Evolutionary conservation across 2,888 invertebrate genomes (phyloP).

Genomic region (Phengaris alcon): DNA sequence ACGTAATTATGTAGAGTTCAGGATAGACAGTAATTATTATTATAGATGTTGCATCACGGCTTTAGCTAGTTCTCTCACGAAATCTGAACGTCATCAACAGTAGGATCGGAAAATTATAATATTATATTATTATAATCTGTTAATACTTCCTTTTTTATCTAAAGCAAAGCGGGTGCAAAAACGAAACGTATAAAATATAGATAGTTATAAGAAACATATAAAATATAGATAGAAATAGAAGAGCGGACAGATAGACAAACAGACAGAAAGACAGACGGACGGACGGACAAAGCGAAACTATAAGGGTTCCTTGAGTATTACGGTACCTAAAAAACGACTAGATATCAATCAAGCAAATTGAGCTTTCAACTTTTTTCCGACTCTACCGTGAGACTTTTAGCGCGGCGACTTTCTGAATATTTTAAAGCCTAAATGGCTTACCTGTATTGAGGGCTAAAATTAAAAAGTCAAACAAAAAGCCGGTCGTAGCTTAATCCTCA

Average conservation of each 20-base stretch:
- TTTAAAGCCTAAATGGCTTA: slow-evolving; percentile 12
- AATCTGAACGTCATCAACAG: background rate
- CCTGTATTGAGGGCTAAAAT: slow-evolving; percentile 5
- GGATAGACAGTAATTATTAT: background rate
- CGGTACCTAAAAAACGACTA: background rate
- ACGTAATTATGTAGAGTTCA: background rate
- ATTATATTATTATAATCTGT: background rate
- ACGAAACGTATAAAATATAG: too few species aligned
- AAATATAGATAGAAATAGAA: too few species aligned
- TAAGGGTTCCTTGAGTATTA: too few species aligned
- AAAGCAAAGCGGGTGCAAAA: too few species aligned
- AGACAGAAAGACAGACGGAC: too few species aligned
- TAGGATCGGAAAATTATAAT: background rate
- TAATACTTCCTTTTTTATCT: too few species aligned
- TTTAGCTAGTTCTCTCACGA: background rate
- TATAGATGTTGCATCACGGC: background rate
- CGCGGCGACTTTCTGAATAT: slow-evolving; percentile 9
- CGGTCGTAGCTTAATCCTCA: background rate
- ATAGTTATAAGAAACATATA: too few species aligned
- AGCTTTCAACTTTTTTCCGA: background rate
- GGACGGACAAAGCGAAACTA: too few species aligned
- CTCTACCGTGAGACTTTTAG: background rate
- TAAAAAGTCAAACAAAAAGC: slow-evolving; percentile 23
- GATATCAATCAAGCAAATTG: background rate
- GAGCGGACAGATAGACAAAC: too few species aligned